Percentiles rank a stretch among this genome's conserved stretches.
Evolutionary conservation across 2,113 vertebrate species (phyloP).

Genomic region (Murina feae): DNA sequence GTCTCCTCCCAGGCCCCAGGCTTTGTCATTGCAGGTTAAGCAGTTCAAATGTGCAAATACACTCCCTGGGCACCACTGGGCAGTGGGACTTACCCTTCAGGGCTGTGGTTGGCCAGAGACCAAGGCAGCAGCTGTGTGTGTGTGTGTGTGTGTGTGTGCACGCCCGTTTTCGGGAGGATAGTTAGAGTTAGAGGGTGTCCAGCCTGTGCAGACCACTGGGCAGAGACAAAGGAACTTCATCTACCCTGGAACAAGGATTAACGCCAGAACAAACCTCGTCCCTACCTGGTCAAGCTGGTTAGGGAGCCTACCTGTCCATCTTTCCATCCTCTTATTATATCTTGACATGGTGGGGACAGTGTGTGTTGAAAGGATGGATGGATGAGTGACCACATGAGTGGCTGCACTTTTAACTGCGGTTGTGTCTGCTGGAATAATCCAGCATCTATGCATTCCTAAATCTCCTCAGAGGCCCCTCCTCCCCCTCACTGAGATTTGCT

Average conservation of each 20-base stretch:
- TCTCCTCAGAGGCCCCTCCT: background rate
- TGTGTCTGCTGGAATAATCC: background rate
- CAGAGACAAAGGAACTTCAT: conserved; percentile 67
- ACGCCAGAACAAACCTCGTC: background rate
- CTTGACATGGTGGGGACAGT: background rate
- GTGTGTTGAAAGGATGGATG: background rate
- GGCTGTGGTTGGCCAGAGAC: conserved; percentile 54
- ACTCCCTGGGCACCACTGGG: conserved; percentile 59
- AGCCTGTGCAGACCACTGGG: conserved; percentile 46
- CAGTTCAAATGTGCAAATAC: conserved; percentile 71
- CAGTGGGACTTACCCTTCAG: conserved; percentile 50
- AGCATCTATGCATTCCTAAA: background rate
- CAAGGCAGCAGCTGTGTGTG: background rate
- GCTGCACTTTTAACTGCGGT: background rate
- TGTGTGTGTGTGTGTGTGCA: background rate
- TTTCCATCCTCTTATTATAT: background rate
- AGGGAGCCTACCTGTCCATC: conserved; percentile 19
- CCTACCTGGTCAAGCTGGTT: conserved; percentile 48
- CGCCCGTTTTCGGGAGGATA: background rate
- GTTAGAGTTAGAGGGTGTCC: background rate
- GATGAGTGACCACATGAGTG: background rate
- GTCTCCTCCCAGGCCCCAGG: conserved; percentile 46
- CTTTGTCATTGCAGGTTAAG: conserved; percentile 71
- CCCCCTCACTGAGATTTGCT: background rate
- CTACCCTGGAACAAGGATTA: background rate